phyloP scores from a whole-genome alignment of 2,888 invertebrate species.

The Sphaeridia pumilis region DNA sequence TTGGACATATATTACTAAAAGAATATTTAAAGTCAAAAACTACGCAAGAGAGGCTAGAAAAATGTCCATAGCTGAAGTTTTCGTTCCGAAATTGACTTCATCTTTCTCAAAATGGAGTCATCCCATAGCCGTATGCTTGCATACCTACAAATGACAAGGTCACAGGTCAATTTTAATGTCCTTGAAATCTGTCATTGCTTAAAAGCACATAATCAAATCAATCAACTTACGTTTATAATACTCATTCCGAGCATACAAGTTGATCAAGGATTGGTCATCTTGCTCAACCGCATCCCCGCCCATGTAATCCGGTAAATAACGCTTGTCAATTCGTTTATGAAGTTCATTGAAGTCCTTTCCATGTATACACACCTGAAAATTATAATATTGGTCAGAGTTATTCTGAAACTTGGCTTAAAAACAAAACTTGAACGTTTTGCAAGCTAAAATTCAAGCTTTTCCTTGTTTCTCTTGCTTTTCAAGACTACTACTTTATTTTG shows the following conservation, averaged over 20 bases:
- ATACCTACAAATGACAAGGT: not conserved
- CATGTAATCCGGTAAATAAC: conserved; percentile 19
- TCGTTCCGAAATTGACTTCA: no score
- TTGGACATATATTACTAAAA: no score
- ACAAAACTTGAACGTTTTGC: no score
- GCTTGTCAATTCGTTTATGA: conserved; percentile 21
- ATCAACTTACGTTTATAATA: not conserved
- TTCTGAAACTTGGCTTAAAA: no score
- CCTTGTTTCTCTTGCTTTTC: no score
- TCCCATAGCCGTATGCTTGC: not conserved
- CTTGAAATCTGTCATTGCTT: not conserved
- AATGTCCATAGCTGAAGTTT: no score
- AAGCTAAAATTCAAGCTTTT: no score
- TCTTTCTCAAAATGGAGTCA: not conserved
- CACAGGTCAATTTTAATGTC: not conserved
- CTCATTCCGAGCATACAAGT: not conserved
- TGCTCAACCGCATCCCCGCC: conserved; percentile 15
- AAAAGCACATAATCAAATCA: not conserved
- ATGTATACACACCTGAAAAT: conserved; percentile 32
- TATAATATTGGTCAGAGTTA: no score
- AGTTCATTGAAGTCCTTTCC: conserved; percentile 23
- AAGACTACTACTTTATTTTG: no score
- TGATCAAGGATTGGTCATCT: not conserved
- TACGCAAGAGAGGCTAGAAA: no score
- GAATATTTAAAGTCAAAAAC: no score